Evolutionary conservation across 2,888 invertebrate species (phyloP).

Genomic region (Pristionchus fissidentatus): DNA sequence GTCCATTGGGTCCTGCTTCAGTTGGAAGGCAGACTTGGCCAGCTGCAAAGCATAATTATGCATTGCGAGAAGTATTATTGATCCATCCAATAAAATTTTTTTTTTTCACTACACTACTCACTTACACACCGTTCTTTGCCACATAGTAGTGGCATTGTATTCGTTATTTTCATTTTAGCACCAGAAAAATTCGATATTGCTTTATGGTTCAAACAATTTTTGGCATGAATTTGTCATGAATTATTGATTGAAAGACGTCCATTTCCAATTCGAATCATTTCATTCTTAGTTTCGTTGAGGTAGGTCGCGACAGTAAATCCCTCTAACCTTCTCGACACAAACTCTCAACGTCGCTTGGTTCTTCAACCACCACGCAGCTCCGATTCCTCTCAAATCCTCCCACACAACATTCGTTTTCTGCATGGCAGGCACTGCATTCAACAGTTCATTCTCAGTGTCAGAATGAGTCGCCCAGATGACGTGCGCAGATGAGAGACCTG

Average conservation of each 20-base stretch:
- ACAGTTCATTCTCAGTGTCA: conserved; percentile 93
- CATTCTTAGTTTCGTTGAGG: no score
- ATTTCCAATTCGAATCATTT: neutral
- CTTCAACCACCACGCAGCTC: conserved; percentile 96
- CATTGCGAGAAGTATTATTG: no score
- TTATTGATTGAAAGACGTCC: no score
- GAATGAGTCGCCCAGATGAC: conserved; percentile 99
- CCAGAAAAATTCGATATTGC: no score
- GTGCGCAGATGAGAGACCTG: conserved; percentile 80
- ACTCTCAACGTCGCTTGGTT: conserved; percentile 87
- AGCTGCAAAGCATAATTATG: conserved; percentile 77
- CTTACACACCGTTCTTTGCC: no score
- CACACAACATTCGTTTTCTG: conserved; percentile 82
- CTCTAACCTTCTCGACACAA: conserved; percentile 86
- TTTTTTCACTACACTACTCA: no score
- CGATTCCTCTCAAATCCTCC: conserved; percentile 90
- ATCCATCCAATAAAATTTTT: no score
- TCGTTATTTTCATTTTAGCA: no score
- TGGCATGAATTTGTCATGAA: no score
- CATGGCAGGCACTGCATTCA: conserved; percentile 84
- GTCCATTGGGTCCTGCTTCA: conserved; percentile 94
- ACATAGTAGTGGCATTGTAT: no score
- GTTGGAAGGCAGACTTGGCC: conserved; percentile 92
- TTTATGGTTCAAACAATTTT: no score
- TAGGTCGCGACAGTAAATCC: neutral